Evolutionary conservation across 1,140 invertebrate genomes (phyloP), one percentile per base, ranked within the genome.

Genomic region (Drosophila equinoxialis): DNA sequence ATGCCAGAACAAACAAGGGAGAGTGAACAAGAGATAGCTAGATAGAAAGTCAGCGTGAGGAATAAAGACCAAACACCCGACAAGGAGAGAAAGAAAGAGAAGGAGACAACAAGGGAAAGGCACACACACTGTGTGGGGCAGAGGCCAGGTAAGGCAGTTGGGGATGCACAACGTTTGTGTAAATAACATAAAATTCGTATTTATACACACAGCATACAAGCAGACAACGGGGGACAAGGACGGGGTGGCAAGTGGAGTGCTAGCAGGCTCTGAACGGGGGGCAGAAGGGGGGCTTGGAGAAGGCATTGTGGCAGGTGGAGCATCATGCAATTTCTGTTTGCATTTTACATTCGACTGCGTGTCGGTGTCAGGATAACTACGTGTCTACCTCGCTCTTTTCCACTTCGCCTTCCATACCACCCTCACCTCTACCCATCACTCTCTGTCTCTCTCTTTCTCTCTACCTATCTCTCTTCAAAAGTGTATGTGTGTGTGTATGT

Each of bases 101-200:
- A n/a, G 10, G n/a, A 37, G 48, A 41, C 7, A 4, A 65, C 6
- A 23, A 20, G 57, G 11, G 13, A 17, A 45, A 17, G 26, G 54
- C 23, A 60, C 37, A 11, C 17, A 42, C 14, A 48, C 55, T 60
- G 1, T 11, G 17, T 23, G 45, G 45, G 45, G 45, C 45, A 51
- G 45, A 51, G 45, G 54, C 54, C 72, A 58, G 74, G 70, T 62
- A 68, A 59, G 63, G 71, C 65, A 66, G 37, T 65, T 81, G 79
- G 71, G 72, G 68, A 51, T 84, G 65, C 48, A 83, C 82, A 87
- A 76, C 84, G 80, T 83, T 87, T 87, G 83, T 79, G 83, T 87
- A 87, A 87, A 87, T 87, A 87, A 87, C 84, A 87, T 87, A 87
- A 87, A 89, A 87, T 81, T 87, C 83, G 84, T 87, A 83, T 87